These are phyloP conservation scores for Nycticorax nycticorax DNA, from an alignment of 2,113 vertebrate genomes.

Conservation along the genomic window DNA sequence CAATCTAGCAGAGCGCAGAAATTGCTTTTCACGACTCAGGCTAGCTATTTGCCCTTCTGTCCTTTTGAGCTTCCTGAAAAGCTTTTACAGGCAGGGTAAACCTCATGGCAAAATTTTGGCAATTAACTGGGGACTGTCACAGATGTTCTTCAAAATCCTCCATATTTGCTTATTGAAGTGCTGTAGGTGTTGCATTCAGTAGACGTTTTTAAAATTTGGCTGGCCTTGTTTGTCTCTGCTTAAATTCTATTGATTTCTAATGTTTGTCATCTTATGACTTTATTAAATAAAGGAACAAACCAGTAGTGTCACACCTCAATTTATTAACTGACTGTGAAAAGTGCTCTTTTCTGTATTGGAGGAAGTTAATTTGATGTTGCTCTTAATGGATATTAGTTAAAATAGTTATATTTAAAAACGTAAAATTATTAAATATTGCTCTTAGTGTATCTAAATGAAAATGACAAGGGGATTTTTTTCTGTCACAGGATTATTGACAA, in stretches of 20 bases:
- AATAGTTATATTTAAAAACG: background rate
- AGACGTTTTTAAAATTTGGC: background rate
- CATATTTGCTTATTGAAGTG: background rate
- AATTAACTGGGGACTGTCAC: background rate
- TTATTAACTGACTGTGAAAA: background rate
- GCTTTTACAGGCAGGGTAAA: background rate
- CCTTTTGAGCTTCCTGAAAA: background rate
- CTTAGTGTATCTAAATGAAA: background rate
- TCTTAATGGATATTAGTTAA: background rate
- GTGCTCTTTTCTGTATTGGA: background rate
- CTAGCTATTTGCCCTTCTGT: background rate
- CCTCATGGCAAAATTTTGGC: background rate
- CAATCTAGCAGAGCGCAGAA: background rate
- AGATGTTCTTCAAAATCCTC: background rate
- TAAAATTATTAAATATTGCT: background rate
- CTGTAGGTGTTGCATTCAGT: background rate
- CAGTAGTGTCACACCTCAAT: background rate
- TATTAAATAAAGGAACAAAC: background rate
- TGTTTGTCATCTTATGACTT: background rate
- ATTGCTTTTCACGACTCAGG: background rate
- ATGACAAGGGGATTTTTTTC: background rate
- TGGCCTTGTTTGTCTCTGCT: background rate
- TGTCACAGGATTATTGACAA: background rate
- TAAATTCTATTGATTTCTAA: background rate
- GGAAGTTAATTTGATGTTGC: background rate